phyloP scores from a whole-genome alignment of 2,888 invertebrate species.

The Lordiphosa andalusiaca region DNA sequence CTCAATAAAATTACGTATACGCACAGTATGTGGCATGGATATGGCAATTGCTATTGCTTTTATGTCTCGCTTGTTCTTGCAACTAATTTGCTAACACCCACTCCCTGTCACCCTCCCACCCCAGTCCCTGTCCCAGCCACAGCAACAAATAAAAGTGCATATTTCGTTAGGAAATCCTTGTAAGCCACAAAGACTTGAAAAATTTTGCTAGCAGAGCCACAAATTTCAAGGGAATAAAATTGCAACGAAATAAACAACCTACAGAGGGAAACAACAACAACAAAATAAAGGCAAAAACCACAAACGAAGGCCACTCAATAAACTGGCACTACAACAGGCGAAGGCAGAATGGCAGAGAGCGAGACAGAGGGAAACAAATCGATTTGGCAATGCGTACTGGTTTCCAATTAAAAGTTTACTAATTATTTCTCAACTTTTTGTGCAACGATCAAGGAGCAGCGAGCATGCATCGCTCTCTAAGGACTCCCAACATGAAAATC shows the following conservation, averaged over 20 bases:
- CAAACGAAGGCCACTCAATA: conserved; percentile 64
- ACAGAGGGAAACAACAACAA: conserved; percentile 42
- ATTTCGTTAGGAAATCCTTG: conserved; percentile 59
- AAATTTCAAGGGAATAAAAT: conserved; percentile 70
- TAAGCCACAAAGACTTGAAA: conserved; percentile 73
- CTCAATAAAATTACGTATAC: conserved; percentile 52
- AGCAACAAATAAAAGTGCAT: conserved; percentile 24
- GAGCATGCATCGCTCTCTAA: conserved; percentile 54
- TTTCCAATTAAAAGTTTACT: conserved; percentile 74
- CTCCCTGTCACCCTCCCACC: not conserved
- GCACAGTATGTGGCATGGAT: conserved; percentile 37
- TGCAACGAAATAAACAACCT: conserved; percentile 68
- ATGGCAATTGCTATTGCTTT: conserved; percentile 15
- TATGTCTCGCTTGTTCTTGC: conserved; percentile 8
- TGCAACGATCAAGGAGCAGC: conserved; percentile 68
- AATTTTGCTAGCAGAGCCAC: conserved; percentile 62
- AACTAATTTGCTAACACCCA: conserved; percentile 50
- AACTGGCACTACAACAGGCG: conserved; percentile 15
- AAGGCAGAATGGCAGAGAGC: not conserved
- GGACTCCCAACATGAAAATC: conserved; percentile 22
- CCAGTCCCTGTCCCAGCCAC: conserved; percentile 37
- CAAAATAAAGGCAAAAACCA: conserved; percentile 64
- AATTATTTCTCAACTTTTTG: conserved; percentile 74
- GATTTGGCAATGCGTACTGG: conserved; percentile 70
- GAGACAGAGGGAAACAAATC: conserved; percentile 46